Conservation (phyloP, 2,888 invertebrate species). For the Azorinus chamasolen region DNA sequence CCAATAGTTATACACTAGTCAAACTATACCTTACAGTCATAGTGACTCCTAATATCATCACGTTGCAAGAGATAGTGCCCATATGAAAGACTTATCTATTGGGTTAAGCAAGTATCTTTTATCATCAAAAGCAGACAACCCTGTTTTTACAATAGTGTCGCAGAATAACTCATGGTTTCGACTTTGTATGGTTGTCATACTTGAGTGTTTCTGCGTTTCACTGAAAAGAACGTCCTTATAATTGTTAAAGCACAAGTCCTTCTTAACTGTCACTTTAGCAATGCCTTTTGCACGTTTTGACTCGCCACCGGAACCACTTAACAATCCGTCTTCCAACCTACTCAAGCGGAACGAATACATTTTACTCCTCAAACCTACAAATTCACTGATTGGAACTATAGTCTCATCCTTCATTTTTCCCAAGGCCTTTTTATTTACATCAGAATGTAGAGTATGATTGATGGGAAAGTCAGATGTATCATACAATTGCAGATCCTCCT, state of each 20-base stretch:
- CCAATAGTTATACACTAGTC: too few species aligned
- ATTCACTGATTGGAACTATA: slow-evolving; percentile 7
- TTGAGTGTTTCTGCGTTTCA: slow-evolving; percentile 6
- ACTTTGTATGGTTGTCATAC: slow-evolving; percentile 22
- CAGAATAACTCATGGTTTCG: slow-evolving; percentile 16
- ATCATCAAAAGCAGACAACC: slow-evolving; percentile 19
- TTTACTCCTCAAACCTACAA: slow-evolving; percentile 26
- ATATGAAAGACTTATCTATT: not conserved
- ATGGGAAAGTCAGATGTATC: slow-evolving; percentile 9
- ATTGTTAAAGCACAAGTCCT: slow-evolving; percentile 11
- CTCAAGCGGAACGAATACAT: slow-evolving; percentile 16
- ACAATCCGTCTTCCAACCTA: not conserved
- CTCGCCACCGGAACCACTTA: not conserved
- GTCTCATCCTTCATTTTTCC: slow-evolving; percentile 16
- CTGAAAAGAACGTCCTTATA: slow-evolving; percentile 26
- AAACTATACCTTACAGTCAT: too few species aligned
- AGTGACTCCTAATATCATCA: too few species aligned
- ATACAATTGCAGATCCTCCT: slow-evolving; percentile 5
- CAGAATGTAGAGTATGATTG: slow-evolving; percentile 12
- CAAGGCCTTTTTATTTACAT: slow-evolving; percentile 20
- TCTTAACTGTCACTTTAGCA: slow-evolving; percentile 38
- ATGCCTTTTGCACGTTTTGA: slow-evolving; percentile 57
- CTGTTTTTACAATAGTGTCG: slow-evolving; percentile 12
- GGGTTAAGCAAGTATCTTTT: slow-evolving; percentile 11
- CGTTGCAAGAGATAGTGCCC: slow-evolving; percentile 1